Evolutionary conservation across 2,113 vertebrate species (phyloP), one percentile per base, ranked within the genome.

Genomic region (Alosa alosa): DNA sequence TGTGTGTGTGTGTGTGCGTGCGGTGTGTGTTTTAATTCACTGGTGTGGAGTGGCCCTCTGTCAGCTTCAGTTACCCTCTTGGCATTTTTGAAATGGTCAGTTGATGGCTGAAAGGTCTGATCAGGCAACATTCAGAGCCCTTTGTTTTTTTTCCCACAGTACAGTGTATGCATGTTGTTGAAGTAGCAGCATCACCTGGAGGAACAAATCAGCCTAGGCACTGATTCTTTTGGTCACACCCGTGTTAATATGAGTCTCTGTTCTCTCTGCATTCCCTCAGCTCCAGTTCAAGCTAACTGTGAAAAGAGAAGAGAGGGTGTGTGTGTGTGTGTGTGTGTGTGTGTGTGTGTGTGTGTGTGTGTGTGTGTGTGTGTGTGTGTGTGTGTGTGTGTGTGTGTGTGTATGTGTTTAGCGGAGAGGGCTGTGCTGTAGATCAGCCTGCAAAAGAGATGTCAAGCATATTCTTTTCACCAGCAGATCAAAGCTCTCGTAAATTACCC

Each of bases 401-500:
- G 31, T 31, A 1, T 31, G 31, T 31, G 31, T 31, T 0, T 31
- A 49, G 50, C 13, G 49, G 84, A 55, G 31, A 57, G 64, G 22
- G 31, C 25, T 55, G 68, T 20, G 11, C 7, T 8, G 68, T 41
- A 6, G 49, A 47, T 17, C 18, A 47, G 46, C 31, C 46, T 83
- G 9, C 64, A 84, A 82, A 84, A 39, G 52, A 41, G 18, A 31
- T 78, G 25, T 44, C 20, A 60, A 31, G 72, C 68, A 20, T 39
- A 22, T 78, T 25, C 22, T 83, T 44, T 18, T 31, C 78, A 52
- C 36, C 25, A 20, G 11, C 3, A 31, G 20, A 86, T 85, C 88
- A 86, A 85, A 36, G 49, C 85, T 17, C 84, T 20, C 83, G 82
- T 89, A 84, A 88, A 88, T 91, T 88, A 88, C 83, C 90, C 49